Percentiles rank a stretch among this genome's conserved stretches.
Evolutionary conservation across 2,113 vertebrate genomes (phyloP).

Genomic region (Nothocercus nigrocapillus): DNA sequence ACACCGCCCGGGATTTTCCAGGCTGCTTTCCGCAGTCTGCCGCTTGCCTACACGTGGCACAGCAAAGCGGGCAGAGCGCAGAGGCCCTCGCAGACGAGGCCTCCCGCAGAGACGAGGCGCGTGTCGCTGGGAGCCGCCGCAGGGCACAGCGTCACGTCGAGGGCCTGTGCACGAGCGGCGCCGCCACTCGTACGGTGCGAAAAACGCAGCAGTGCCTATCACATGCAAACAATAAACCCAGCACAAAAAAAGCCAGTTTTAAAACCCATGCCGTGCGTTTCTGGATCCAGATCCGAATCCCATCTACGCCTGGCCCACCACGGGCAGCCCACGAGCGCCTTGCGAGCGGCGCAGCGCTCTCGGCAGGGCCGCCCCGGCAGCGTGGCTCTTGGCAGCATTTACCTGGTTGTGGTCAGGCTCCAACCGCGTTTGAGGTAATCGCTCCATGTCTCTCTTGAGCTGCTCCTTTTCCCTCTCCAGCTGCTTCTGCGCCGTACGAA

Average conservation of each 20-base stretch:
- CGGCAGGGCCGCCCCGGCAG: neutral
- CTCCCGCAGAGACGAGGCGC: neutral
- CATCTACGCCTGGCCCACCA: neutral
- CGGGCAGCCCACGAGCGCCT: fast-evolving
- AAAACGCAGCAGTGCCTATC: neutral
- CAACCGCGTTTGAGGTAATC: constrained; percentile 69
- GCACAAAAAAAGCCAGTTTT: neutral
- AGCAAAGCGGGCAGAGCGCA: neutral
- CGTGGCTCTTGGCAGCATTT: fast-evolving
- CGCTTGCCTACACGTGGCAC: neutral
- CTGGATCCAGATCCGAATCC: neutral
- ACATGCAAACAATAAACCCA: neutral
- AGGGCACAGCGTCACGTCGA: fast-evolving
- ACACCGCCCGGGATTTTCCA: too few relatives aligned
- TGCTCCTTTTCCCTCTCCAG: constrained; percentile 87
- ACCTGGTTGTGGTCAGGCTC: constrained; percentile 66
- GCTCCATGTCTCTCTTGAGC: constrained; percentile 80
- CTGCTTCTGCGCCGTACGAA: constrained; percentile 87
- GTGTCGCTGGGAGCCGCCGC: too few relatives aligned
- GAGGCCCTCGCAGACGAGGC: too few relatives aligned
- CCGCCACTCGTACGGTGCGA: neutral
- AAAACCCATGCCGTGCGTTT: fast-evolving
- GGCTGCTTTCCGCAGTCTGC: neutral
- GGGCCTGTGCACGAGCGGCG: neutral
- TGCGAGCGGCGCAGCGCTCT: neutral